A percentile compares a stretch with the other conserved stretches of the same genome.
phyloP scores from a whole-genome alignment of 2,888 invertebrate genomes.

The Lasioglossum lativentre region DNA sequence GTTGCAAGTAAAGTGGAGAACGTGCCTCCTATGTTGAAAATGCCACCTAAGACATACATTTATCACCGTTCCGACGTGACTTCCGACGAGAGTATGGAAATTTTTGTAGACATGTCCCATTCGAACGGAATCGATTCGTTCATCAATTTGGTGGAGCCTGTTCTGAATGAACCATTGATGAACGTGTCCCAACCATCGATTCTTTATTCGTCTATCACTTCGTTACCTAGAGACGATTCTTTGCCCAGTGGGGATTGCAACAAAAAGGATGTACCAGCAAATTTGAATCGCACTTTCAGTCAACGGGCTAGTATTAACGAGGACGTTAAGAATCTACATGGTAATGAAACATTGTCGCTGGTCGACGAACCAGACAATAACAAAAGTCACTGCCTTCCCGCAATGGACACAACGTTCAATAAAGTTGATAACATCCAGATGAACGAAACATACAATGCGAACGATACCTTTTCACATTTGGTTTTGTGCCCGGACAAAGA shows the following conservation, averaged over 20 bases:
- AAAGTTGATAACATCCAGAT: constrained; percentile 29
- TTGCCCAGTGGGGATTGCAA: constrained; percentile 14
- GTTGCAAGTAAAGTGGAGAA: constrained; percentile 57
- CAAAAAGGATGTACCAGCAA: constrained; percentile 21
- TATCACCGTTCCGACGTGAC: constrained; percentile 27
- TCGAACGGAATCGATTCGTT: constrained; percentile 81
- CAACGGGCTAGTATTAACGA: constrained; percentile 3
- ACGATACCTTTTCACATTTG: neutral
- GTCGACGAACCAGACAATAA: constrained; percentile 38
- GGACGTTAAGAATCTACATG: neutral
- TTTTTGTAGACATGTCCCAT: constrained; percentile 79
- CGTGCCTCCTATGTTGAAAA: constrained; percentile 77
- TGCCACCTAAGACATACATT: constrained; percentile 45
- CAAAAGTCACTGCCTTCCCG: constrained; percentile 33
- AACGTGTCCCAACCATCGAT: constrained; percentile 80
- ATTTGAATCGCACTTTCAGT: neutral
- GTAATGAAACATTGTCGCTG: constrained; percentile 60
- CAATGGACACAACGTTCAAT: constrained; percentile 53
- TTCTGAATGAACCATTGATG: constrained; percentile 78
- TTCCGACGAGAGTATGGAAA: constrained; percentile 82
- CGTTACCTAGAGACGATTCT: constrained; percentile 49
- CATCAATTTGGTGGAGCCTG: constrained; percentile 79
- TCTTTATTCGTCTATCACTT: constrained; percentile 74
- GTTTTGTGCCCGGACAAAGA: constrained; percentile 8
- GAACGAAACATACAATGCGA: constrained; percentile 52